Evolutionary conservation across 1,140 invertebrate species (phyloP).

Genomic region (Propsilocerus akamusi): DNA sequence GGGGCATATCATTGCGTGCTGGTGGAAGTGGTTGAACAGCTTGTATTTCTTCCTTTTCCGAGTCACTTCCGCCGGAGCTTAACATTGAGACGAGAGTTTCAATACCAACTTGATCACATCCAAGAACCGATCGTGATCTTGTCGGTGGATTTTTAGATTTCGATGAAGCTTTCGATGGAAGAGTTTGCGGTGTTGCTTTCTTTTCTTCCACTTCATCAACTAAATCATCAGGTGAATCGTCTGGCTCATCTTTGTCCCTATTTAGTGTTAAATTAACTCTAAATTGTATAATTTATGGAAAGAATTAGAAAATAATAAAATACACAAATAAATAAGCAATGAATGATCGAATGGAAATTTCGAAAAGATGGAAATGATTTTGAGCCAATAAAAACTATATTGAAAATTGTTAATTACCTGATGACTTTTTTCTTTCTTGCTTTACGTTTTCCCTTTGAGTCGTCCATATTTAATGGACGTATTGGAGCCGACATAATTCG

Average conservation of each 20-base stretch:
- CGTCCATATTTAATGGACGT: conserved; percentile 16
- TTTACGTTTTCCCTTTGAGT: conserved; percentile 18
- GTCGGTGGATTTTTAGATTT: conserved; percentile 7
- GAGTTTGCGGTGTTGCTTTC: neutral
- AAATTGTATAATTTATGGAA: too few relatives aligned
- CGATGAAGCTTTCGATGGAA: neutral
- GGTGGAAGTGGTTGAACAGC: neutral
- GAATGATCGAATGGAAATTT: too few relatives aligned
- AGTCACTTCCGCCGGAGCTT: conserved; percentile 23
- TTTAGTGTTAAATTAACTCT: conserved; percentile 3
- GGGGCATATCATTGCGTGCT: neutral
- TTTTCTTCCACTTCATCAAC: neutral
- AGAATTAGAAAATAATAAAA: too few relatives aligned
- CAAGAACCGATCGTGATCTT: conserved; percentile 16
- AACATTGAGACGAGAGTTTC: conserved; percentile 21
- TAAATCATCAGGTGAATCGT: neutral
- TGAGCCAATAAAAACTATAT: too few relatives aligned
- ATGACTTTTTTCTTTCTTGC: conserved; percentile 17
- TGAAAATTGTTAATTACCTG: neutral
- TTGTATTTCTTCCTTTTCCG: conserved; percentile 18
- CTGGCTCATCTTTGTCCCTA: neutral
- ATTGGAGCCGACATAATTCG: conserved; percentile 24
- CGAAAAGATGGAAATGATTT: too few relatives aligned
- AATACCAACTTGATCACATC: conserved; percentile 13
- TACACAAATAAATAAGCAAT: too few relatives aligned